Base-by-base conservation (phyloP, 53 echinoderm and acorn worm genomes). In the Echinarachnius parma region DNA sequence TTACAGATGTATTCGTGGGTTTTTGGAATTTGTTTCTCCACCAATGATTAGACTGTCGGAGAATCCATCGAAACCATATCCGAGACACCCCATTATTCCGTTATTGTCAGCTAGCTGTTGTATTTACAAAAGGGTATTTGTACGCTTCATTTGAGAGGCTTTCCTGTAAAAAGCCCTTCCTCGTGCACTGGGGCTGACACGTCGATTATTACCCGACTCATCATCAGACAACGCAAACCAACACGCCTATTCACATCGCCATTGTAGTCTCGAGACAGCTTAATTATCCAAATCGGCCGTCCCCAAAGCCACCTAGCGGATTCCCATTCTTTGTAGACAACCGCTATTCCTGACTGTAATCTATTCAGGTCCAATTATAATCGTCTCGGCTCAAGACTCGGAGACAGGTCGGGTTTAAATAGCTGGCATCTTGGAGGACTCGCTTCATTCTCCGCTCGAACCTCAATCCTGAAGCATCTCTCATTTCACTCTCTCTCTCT, bases 341-440 rank as follows among this genome's bases (percentile, higher is more conserved):
- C 74, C 74, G 74, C 74, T 72, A 72, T 72, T 27, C 74, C 57
- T 28, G n/a, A n/a, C n/a, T n/a, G 74, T 72, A 72, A 72, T 56
- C 74, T 57, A 72, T 72, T 72, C 74, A 72, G 37, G 24, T 33
- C 74, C 46, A 72, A 72, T 72, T 72, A 72, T 72, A 72, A 72
- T 72, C 74, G 74, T 72, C 74, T 72, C 74, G 74, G 55, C 56
- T 57, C 74, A 36, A 53, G 14, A 56, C 27, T 72, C 57, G 36
- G 35, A 57, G 74, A 54, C 57, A 42, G 53, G 50, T 18, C 28
- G 33, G 35, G 55, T 37, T 56, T 72, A 72, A 72, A 72, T 54
- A 72, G 56, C n/a, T 20, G 21, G 48, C 48, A n/a, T 68, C 50
- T n/a, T n/a, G n/a, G n/a, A n/a, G n/a, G n/a, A n/a, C n/a, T n/a